These are phyloP conservation scores for Plecturocebus donacophilus DNA, from an alignment of 2,113 vertebrate genomes.

Conservation along the genomic window DNA sequence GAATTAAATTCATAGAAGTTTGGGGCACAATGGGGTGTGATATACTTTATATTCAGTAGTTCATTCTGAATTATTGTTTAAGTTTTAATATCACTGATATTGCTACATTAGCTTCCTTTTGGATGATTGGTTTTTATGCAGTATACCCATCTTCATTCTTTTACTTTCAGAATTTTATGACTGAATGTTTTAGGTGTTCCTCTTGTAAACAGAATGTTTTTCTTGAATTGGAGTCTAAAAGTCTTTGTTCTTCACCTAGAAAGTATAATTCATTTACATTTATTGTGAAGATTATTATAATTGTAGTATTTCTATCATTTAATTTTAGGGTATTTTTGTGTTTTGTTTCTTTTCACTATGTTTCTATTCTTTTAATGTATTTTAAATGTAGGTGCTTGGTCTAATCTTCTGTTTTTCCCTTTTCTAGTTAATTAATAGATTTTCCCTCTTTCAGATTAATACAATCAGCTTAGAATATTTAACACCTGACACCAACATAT, in stretches of 20 bases:
- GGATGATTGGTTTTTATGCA: not conserved
- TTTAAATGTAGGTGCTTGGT: not conserved
- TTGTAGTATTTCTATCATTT: not conserved
- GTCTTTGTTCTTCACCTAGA: not conserved
- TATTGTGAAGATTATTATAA: slow-evolving; percentile 12
- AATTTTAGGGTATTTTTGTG: not conserved
- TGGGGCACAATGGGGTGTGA: not conserved
- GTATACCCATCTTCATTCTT: not conserved
- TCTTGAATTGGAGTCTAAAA: not conserved
- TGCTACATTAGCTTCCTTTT: not conserved
- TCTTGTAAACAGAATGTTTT: not conserved
- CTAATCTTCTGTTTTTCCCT: not conserved
- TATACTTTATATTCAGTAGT: not conserved
- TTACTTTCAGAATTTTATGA: not conserved
- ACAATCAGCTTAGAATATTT: not conserved
- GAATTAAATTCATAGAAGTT: not conserved
- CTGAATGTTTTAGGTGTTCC: not conserved
- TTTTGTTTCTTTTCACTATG: not conserved
- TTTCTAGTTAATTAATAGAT: not conserved
- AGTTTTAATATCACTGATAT: not conserved
- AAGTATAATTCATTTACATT: slow-evolving; percentile 41
- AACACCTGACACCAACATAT: not conserved
- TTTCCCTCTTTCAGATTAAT: not conserved
- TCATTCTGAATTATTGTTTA: not conserved
- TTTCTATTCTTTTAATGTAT: not conserved